phyloP scores from a whole-genome alignment of 2,113 vertebrate genomes.

The Leptobrachium ailaonicum region DNA sequence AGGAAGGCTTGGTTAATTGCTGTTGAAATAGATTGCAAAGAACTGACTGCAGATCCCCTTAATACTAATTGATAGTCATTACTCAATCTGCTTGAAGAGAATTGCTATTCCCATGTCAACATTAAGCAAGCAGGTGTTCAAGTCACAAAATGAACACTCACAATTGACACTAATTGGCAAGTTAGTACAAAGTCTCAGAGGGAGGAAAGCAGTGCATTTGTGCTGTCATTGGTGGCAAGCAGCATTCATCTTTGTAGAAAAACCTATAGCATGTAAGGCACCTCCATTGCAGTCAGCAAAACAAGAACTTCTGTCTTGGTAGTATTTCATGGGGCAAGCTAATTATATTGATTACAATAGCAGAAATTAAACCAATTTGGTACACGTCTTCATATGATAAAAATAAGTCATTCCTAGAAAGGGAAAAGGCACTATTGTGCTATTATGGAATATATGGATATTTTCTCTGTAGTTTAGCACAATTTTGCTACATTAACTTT shows the following conservation, averaged over 20 bases:
- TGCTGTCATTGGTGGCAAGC: slow-evolving; percentile 18
- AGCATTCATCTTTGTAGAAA: not conserved
- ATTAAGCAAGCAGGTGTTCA: slow-evolving; percentile 41
- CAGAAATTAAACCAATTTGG: slow-evolving; percentile 1
- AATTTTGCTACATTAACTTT: too few species aligned
- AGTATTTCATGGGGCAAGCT: slow-evolving; percentile 7
- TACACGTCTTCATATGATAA: too few species aligned
- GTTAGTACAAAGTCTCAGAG: slow-evolving; percentile 32
- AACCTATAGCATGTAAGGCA: slow-evolving; percentile 29
- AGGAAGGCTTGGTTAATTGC: slow-evolving; percentile 34
- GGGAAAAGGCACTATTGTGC: too few species aligned
- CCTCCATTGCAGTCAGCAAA: not conserved
- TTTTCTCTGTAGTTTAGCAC: too few species aligned
- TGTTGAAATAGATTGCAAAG: slow-evolving; percentile 37
- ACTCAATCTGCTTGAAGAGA: slow-evolving; percentile 39
- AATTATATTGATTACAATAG: slow-evolving; percentile 7
- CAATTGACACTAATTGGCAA: slow-evolving; percentile 42
- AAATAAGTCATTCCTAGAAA: too few species aligned
- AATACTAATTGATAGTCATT: slow-evolving; percentile 47
- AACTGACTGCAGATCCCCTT: slow-evolving; percentile 33
- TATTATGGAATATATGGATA: too few species aligned
- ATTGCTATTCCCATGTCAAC: slow-evolving; percentile 43
- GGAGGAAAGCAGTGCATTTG: slow-evolving; percentile 13
- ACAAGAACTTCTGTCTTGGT: slow-evolving; percentile 16
- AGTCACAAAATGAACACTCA: slow-evolving; percentile 38